phyloP scores from a whole-genome alignment of 2,888 invertebrate species.

The Sarcophaga carnaria region DNA sequence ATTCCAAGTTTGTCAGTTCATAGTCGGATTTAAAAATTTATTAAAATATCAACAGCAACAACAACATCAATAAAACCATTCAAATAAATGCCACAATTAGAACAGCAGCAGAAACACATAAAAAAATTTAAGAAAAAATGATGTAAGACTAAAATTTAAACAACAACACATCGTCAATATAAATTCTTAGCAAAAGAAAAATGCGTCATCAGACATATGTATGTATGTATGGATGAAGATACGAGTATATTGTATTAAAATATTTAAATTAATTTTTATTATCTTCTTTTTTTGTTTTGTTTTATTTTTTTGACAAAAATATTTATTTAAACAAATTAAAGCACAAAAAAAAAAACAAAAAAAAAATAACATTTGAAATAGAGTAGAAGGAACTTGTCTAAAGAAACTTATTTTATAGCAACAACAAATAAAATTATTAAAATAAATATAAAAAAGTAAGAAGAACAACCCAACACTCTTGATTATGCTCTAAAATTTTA shows the following conservation, averaged over 20 bases:
- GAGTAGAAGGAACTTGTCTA: background rate
- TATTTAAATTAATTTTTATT: background rate
- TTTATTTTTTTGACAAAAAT: too few relatives aligned
- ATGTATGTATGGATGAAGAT: too few relatives aligned
- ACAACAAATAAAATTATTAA: background rate
- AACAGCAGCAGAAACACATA: slow-evolving; percentile 20
- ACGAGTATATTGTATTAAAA: background rate
- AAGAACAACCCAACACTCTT: background rate
- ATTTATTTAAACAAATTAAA: too few relatives aligned
- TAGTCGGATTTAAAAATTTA: background rate
- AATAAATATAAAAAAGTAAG: background rate
- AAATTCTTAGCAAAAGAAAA: slow-evolving; percentile 14
- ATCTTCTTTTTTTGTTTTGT: too few relatives aligned
- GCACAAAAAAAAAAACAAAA: too few relatives aligned
- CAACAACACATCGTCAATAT: background rate
- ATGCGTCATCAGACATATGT: slow-evolving; percentile 39
- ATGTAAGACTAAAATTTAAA: slow-evolving; percentile 37
- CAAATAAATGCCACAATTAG: slow-evolving; percentile 38
- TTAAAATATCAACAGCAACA: background rate
- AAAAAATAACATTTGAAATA: too few relatives aligned
- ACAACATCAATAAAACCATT: slow-evolving; percentile 1
- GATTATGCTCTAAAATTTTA: too few relatives aligned
- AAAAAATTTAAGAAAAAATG: slow-evolving; percentile 23
- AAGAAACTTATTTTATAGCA: slow-evolving; percentile 3
- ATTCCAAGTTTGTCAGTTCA: background rate